Percentiles rank a stretch among this genome's conserved stretches.
Evolutionary conservation across 2,797 vertebrate genomes (phyloP).

Genomic region (Ptychobarbus kaznakovi): DNA sequence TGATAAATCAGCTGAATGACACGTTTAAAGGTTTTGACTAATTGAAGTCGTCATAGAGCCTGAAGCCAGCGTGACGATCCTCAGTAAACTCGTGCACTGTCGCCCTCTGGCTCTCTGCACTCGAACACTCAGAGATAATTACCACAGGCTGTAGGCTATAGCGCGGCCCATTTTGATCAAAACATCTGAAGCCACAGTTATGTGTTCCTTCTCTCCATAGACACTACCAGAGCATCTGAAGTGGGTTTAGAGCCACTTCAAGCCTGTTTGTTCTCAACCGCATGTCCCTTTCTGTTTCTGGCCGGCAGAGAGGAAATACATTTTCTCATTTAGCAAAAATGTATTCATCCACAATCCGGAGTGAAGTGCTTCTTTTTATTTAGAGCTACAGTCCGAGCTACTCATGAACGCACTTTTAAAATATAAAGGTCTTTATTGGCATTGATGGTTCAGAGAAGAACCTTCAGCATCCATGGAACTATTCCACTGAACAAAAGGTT

Average conservation of each 20-base stretch:
- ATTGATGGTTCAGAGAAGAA: neutral
- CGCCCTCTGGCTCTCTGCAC: conserved; percentile 23
- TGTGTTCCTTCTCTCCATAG: conserved; percentile 10
- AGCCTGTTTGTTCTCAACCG: conserved; percentile 10
- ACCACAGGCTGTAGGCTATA: conserved; percentile 40
- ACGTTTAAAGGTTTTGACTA: conserved; percentile 1
- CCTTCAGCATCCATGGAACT: neutral
- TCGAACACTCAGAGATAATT: conserved; percentile 41
- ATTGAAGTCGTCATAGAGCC: conserved; percentile 17
- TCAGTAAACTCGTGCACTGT: conserved; percentile 40
- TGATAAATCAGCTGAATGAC: conserved; percentile 13
- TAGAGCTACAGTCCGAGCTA: neutral
- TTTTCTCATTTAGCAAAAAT: conserved; percentile 5
- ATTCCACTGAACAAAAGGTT: neutral
- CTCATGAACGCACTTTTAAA: neutral
- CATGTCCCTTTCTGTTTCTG: neutral
- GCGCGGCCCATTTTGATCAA: conserved; percentile 47
- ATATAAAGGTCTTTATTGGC: neutral
- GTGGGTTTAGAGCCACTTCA: conserved; percentile 6
- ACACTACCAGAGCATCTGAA: neutral
- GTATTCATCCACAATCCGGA: neutral
- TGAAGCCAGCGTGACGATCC: conserved; percentile 5
- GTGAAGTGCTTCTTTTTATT: neutral
- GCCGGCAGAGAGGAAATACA: neutral
- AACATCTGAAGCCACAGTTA: conserved; percentile 15